A percentile compares a stretch with the other conserved stretches of the same genome.
Conservation (phyloP, 2,797 vertebrate genomes). For the Oryzias dopingdopingensis region DNA sequence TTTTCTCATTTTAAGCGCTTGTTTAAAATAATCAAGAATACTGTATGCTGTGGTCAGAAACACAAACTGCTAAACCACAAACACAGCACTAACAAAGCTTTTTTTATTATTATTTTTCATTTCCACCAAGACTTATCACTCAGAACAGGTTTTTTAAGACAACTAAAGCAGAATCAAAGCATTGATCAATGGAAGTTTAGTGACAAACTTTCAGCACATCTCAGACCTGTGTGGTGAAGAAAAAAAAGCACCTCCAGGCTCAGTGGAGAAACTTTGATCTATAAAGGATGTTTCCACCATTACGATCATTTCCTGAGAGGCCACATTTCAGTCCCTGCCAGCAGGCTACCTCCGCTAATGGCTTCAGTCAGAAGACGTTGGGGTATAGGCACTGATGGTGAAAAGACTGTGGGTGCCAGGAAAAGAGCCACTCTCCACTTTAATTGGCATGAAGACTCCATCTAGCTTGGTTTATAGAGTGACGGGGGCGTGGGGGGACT, state of each 20-base stretch:
- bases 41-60: too few species aligned
- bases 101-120: too few species aligned
- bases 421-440: slow-evolving; percentile 60
- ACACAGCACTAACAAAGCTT: too few species aligned
- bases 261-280: slow-evolving; percentile 55
- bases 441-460: slow-evolving; percentile 74
- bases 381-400: slow-evolving; percentile 35
- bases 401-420: slow-evolving; percentile 66
- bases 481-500: slow-evolving; percentile 31
- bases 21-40: too few species aligned
- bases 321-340: slow-evolving; percentile 57
- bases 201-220: neutral
- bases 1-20: too few species aligned
- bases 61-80: too few species aligned
- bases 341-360: slow-evolving; percentile 57
- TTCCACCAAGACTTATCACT: too few species aligned
- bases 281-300: slow-evolving; percentile 43
- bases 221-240: slow-evolving; percentile 9
- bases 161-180: too few species aligned
- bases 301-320: slow-evolving; percentile 63
- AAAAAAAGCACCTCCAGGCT: slow-evolving; percentile 35
- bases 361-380: slow-evolving; percentile 64
- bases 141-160: too few species aligned
- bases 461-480: slow-evolving; percentile 61
- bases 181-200: too few species aligned